Conservation (phyloP, 2,797 vertebrate species). For the Sebastes aleutianus region DNA sequence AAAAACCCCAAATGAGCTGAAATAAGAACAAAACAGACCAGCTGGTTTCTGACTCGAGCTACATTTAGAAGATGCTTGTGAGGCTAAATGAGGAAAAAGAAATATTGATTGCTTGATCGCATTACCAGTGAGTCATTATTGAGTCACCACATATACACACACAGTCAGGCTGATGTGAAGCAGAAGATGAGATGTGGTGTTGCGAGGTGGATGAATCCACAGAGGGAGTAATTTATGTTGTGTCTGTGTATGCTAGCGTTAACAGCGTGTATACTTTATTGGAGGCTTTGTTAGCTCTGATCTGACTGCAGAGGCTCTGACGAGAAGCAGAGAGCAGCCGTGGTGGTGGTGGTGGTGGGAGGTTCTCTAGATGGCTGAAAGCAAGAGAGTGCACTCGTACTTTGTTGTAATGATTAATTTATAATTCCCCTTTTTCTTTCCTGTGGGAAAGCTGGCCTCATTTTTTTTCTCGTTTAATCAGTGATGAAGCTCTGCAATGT, state of each 20-base stretch:
- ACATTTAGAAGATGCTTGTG: conserved; percentile 23
- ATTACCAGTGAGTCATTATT: conserved; percentile 28
- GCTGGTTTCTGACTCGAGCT: neutral
- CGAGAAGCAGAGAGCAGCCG: conserved; percentile 6
- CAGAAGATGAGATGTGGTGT: conserved; percentile 13
- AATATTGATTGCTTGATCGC: conserved; percentile 38
- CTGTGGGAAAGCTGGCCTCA: conserved; percentile 55
- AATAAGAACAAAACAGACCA: conserved; percentile 7
- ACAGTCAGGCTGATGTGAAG: conserved; percentile 3
- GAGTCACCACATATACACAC: conserved; percentile 7
- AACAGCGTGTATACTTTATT: conserved; percentile 17
- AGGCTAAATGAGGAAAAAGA: conserved; percentile 36
- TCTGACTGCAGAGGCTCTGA: conserved; percentile 52
- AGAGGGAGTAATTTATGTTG: conserved; percentile 19
- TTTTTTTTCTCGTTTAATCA: conserved; percentile 46
- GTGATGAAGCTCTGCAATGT: conserved; percentile 46
- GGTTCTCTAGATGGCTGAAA: conserved; percentile 53
- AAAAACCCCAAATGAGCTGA: conserved; percentile 1
- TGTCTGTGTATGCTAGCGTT: conserved; percentile 13
- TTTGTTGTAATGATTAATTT: conserved; percentile 75
- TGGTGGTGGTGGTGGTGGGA: conserved; percentile 32
- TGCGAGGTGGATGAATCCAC: conserved; percentile 39
- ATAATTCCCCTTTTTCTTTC: conserved; percentile 53
- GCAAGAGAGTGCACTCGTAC: conserved; percentile 52
- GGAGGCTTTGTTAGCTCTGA: conserved; percentile 39